These are phyloP conservation scores for Papilio polytes DNA, from an alignment of 1,140 invertebrate species.

Conservation along the genomic window DNA sequence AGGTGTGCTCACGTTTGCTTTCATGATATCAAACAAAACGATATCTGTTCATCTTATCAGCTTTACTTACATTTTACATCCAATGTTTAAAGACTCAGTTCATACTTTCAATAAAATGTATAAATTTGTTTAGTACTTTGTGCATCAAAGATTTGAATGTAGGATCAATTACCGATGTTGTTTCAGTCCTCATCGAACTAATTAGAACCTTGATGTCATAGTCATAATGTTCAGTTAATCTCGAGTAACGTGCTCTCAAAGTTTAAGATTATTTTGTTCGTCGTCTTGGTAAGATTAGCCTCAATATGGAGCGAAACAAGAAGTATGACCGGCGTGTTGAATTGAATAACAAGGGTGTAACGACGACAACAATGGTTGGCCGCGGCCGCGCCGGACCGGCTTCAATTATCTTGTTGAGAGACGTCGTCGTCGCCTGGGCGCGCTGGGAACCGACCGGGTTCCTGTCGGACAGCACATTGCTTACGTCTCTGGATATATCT, in stretches of 20 bases:
- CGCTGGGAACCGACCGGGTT: constrained; percentile 64
- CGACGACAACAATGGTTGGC: constrained; percentile 73
- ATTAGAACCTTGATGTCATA: too few relatives aligned
- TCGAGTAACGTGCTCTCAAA: not conserved
- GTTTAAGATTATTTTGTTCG: constrained; percentile 40
- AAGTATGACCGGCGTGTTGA: constrained; percentile 64
- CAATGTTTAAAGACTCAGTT: not conserved
- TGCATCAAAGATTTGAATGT: too few relatives aligned
- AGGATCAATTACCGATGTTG: too few relatives aligned
- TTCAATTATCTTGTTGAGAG: constrained; percentile 72
- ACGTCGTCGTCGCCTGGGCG: constrained; percentile 46
- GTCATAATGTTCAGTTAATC: too few relatives aligned
- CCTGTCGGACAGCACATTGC: constrained; percentile 60
- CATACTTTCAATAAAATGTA: not conserved
- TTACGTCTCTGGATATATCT: constrained; percentile 33
- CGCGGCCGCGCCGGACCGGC: constrained; percentile 47
- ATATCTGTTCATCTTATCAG: constrained; percentile 3
- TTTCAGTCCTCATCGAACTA: too few relatives aligned
- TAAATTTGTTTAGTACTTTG: too few relatives aligned
- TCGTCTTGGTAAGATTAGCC: constrained; percentile 61
- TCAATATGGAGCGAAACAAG: constrained; percentile 73
- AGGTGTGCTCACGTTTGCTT: constrained; percentile 27
- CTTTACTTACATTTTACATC: not conserved
- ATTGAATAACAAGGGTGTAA: constrained; percentile 81
- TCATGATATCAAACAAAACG: constrained; percentile 25